These are phyloP conservation scores for Scaptodrosophila latifasciaeformis DNA, from an alignment of 2,888 invertebrate species.

Conservation along the genomic window DNA sequence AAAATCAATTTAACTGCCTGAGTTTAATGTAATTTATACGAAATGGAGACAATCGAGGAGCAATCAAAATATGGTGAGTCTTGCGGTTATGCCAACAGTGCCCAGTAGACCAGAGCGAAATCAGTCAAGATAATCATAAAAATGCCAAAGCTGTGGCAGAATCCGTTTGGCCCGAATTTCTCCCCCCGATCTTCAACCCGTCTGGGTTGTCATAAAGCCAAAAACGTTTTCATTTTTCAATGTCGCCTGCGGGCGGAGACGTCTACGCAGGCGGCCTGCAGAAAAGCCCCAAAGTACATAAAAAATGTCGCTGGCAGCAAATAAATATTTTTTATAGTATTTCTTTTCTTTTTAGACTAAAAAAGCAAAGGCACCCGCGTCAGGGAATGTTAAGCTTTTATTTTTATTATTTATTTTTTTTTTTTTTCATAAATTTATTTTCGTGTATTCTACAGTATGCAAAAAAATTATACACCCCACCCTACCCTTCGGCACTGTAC, in stretches of 20 bases:
- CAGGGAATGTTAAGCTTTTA: slow-evolving; percentile 50
- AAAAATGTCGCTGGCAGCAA: slow-evolving; percentile 58
- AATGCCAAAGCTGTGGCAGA: not conserved
- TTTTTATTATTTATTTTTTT: slow-evolving; percentile 34
- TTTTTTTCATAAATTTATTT: too few relatives aligned
- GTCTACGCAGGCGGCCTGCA: not conserved
- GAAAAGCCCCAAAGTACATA: slow-evolving; percentile 40
- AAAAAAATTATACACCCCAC: too few relatives aligned
- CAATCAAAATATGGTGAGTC: slow-evolving; percentile 71
- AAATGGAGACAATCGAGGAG: slow-evolving; percentile 73
- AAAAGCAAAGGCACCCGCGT: slow-evolving; percentile 37
- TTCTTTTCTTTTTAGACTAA: slow-evolving; percentile 28
- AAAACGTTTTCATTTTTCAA: slow-evolving; percentile 40
- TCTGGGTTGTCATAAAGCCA: too few relatives aligned
- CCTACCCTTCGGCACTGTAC: slow-evolving; percentile 43
- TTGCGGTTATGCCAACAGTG: slow-evolving; percentile 7
- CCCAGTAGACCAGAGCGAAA: too few relatives aligned
- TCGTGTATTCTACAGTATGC: too few relatives aligned
- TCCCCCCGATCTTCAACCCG: slow-evolving; percentile 6
- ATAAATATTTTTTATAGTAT: slow-evolving; percentile 32
- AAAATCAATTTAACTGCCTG: slow-evolving; percentile 3
- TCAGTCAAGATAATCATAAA: not conserved
- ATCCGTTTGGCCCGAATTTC: slow-evolving; percentile 17
- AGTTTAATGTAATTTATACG: slow-evolving; percentile 27
- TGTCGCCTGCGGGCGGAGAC: slow-evolving; percentile 30